Percentiles rank a stretch among this genome's conserved stretches.
Conservation (phyloP, 2,797 vertebrate species). For the Falco columbarius region DNA sequence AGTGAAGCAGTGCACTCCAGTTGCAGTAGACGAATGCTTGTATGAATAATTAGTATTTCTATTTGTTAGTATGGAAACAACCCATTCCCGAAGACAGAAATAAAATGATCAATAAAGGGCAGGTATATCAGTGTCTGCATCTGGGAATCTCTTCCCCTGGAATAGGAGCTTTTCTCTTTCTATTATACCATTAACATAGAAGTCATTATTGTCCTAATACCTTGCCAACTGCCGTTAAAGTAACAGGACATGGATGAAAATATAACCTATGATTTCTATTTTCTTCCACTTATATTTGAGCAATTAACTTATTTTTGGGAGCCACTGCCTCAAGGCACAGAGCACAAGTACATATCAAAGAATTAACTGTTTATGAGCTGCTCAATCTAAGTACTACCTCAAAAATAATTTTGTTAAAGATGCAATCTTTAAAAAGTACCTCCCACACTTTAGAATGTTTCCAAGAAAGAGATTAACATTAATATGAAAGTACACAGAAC, state of each 20-base stretch:
- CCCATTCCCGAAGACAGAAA: neutral
- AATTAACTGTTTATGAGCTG: neutral
- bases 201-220: neutral
- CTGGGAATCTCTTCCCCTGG: neutral
- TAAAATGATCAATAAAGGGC: neutral
- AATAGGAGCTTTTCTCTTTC: neutral
- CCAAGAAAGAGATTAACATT: neutral
- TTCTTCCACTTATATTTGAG: neutral
- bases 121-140: neutral
- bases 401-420: neutral
- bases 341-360: neutral
- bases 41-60: neutral
- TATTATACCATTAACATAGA: neutral
- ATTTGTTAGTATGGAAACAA: neutral
- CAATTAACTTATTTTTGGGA: neutral
- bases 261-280: neutral
- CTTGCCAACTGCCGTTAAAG: neutral
- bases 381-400: neutral
- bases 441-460: neutral
- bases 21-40: neutral
- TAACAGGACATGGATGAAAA: neutral
- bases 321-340: neutral
- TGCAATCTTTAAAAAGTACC: neutral
- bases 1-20: neutral
- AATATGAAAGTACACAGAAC: neutral